These are phyloP conservation scores for Thereva unica DNA, from an alignment of 2,888 invertebrate genomes.

Conservation along the genomic window DNA sequence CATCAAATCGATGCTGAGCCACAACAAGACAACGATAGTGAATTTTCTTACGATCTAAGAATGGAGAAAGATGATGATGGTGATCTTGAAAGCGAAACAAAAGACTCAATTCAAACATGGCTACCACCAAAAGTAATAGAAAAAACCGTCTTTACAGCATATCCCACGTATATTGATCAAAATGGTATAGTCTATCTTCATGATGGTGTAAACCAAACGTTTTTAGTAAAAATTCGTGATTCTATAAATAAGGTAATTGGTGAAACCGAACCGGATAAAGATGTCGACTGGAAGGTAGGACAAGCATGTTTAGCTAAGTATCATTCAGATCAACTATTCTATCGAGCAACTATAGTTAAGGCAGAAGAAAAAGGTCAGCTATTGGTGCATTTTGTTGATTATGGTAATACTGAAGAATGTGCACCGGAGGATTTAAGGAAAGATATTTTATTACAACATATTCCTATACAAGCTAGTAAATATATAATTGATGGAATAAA, in stretches of 20 bases:
- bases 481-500: slow-evolving; percentile 63
- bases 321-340: slow-evolving; percentile 68
- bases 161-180: slow-evolving; percentile 67
- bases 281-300: slow-evolving; percentile 62
- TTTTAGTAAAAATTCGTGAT: slow-evolving; percentile 61
- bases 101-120: slow-evolving; percentile 62
- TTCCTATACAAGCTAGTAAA: slow-evolving; percentile 69
- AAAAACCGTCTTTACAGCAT: slow-evolving; percentile 62
- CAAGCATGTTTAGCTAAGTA: slow-evolving; percentile 73
- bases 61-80: slow-evolving; percentile 37
- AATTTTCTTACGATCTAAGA: neutral
- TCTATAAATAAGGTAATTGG: slow-evolving; percentile 60
- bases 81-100: slow-evolving; percentile 1
- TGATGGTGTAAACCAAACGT: slow-evolving; percentile 48
- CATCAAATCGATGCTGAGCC: no score
- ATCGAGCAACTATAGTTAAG: slow-evolving; percentile 67
- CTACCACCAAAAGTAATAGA: slow-evolving; percentile 61
- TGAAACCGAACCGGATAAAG: neutral
- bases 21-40: no score
- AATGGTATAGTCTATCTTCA: slow-evolving; percentile 60
- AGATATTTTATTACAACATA: slow-evolving; percentile 65
- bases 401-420: slow-evolving; percentile 76
- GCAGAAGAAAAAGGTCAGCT: slow-evolving; percentile 50
- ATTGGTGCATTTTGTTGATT: slow-evolving; percentile 69
- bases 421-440: slow-evolving; percentile 64